Conservation (phyloP, 2,113 vertebrate species). For the Gambusia holbrooki region DNA sequence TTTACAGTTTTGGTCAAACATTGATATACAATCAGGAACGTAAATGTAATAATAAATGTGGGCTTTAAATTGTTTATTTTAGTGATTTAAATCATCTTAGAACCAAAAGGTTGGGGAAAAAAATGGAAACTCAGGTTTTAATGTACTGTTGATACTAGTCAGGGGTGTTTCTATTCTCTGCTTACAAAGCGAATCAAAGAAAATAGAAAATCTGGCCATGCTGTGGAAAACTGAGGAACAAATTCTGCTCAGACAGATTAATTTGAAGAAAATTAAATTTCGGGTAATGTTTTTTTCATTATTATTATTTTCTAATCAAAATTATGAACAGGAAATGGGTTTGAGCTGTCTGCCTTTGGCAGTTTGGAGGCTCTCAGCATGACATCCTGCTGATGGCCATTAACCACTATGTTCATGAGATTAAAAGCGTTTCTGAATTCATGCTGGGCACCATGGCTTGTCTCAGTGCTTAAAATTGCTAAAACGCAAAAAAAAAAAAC, state of each 20-base stretch:
- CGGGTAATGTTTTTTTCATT: conserved; percentile 38
- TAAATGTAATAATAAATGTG: no score
- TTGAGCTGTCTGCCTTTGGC: conserved; percentile 33
- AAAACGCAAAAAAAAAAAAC: no score
- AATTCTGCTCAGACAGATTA: conserved; percentile 39
- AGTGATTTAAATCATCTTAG: no score
- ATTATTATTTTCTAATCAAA: conserved; percentile 24
- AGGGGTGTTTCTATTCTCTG: conserved; percentile 41
- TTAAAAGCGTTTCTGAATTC: conserved; percentile 20
- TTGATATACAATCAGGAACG: no score
- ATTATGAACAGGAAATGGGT: conserved; percentile 34
- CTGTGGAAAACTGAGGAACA: conserved; percentile 18
- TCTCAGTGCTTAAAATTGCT: neutral
- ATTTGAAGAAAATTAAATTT: conserved; percentile 44
- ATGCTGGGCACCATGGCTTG: conserved; percentile 9
- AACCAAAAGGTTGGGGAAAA: no score
- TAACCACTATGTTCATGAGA: conserved; percentile 30
- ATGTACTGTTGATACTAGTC: neutral
- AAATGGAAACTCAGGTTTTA: no score
- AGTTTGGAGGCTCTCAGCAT: conserved; percentile 26
- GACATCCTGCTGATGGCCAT: conserved; percentile 44
- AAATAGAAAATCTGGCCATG: conserved; percentile 61
- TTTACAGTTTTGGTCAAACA: no score
- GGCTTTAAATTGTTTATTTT: no score
- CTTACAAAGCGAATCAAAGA: conserved; percentile 40